Conservation (phyloP, 2,888 invertebrate species). For the Campoletis raptor region DNA sequence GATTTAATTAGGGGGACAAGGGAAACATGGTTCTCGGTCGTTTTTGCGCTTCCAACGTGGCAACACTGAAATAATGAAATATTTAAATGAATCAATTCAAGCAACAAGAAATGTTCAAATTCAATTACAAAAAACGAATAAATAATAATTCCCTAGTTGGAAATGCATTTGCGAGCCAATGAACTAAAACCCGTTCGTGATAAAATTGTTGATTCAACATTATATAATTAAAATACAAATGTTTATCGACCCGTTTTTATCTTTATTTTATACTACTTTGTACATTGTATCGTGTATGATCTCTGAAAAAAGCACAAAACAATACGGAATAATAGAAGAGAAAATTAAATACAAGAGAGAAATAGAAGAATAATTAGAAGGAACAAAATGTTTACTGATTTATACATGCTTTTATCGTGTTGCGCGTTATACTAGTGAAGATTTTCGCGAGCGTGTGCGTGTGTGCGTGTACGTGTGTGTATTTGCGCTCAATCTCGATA, state of each 20-base stretch:
- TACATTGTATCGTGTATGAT: slow-evolving; percentile 84
- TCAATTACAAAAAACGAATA: slow-evolving; percentile 13
- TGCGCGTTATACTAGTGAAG: slow-evolving; percentile 75
- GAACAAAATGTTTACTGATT: slow-evolving; percentile 82
- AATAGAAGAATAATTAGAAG: slow-evolving; percentile 70
- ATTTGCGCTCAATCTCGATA: slow-evolving; percentile 67
- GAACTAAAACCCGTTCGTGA: slow-evolving; percentile 61
- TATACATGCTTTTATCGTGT: slow-evolving; percentile 80
- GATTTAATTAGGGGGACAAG: slow-evolving; percentile 22
- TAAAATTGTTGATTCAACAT: slow-evolving; percentile 71
- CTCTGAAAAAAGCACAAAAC: slow-evolving; percentile 84
- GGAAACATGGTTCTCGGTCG: slow-evolving; percentile 61
- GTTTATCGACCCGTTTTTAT: slow-evolving; percentile 81
- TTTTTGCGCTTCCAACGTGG: slow-evolving; percentile 58
- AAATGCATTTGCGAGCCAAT: slow-evolving; percentile 67
- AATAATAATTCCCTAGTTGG: slow-evolving; percentile 62
- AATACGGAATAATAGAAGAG: slow-evolving; percentile 66
- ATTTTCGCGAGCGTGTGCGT: slow-evolving; percentile 22
- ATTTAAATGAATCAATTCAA: slow-evolving; percentile 4
- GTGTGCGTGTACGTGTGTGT: slow-evolving; percentile 33
- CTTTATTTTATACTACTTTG: slow-evolving; percentile 84
- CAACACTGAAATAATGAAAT: not conserved
- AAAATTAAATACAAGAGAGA: slow-evolving; percentile 67
- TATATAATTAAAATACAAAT: slow-evolving; percentile 75
- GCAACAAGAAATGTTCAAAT: slow-evolving; percentile 59